A percentile compares a stretch with the other conserved stretches of the same genome.
Conservation (phyloP, 2,888 invertebrate genomes). For the Sinotaia quadrata region DNA sequence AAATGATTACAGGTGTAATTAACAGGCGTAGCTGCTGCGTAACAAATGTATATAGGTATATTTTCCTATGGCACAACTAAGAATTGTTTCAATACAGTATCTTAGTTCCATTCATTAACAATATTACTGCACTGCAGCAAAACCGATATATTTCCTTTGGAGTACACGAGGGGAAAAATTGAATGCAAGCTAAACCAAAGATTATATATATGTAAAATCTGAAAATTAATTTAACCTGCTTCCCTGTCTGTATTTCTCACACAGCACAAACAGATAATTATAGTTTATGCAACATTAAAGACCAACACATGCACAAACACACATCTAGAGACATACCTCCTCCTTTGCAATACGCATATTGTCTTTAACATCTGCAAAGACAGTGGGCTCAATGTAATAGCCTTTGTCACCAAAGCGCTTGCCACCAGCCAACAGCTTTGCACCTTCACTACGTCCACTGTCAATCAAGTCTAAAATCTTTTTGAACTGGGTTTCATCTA, state of each 20-base stretch:
- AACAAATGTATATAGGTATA: too few species aligned
- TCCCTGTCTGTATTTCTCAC: not conserved
- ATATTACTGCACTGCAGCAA: too few species aligned
- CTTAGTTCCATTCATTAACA: too few species aligned
- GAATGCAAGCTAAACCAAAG: too few species aligned
- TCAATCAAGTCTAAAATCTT: conserved; percentile 85
- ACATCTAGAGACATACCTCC: conserved; percentile 71
- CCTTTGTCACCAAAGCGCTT: conserved; percentile 68
- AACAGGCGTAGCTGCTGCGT: too few species aligned
- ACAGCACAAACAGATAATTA: not conserved
- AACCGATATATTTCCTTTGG: too few species aligned
- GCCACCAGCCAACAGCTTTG: conserved; percentile 85
- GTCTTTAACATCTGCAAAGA: conserved; percentile 74
- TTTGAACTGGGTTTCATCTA: conserved; percentile 77
- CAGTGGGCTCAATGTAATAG: conserved; percentile 74
- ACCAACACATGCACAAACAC: not conserved
- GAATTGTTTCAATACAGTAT: too few species aligned
- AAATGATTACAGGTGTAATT: too few species aligned
- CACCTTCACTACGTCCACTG: conserved; percentile 85
- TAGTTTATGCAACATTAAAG: not conserved
- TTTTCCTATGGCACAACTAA: too few species aligned
- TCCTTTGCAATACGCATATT: conserved; percentile 74
- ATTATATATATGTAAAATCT: too few species aligned
- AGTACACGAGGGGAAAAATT: too few species aligned
- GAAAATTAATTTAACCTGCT: not conserved